These are phyloP conservation scores for Volucella inanis DNA, from an alignment of 2,888 invertebrate species.

Conservation along the genomic window DNA sequence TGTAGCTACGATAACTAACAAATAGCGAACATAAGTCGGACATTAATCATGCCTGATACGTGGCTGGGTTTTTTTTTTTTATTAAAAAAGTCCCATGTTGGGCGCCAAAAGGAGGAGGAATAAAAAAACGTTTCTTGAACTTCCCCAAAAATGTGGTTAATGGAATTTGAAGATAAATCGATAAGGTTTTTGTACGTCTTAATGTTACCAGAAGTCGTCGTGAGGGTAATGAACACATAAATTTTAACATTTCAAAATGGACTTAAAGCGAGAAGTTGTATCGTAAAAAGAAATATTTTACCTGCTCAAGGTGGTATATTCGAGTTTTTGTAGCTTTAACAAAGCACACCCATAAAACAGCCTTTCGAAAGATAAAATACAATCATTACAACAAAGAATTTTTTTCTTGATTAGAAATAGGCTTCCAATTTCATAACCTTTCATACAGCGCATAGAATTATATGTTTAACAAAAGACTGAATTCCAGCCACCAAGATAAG, in stretches of 20 bases:
- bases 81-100: not conserved
- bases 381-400: too few species aligned
- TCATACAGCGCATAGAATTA: too few species aligned
- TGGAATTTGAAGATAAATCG: conserved; percentile 19
- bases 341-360: too few species aligned
- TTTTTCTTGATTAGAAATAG: too few species aligned
- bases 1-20: conserved; percentile 10
- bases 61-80: not conserved
- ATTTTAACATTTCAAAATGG: not conserved
- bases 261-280: conserved; percentile 2
- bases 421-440: too few species aligned
- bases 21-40: conserved; percentile 35
- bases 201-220: conserved; percentile 7
- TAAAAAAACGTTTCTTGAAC: not conserved
- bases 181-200: conserved; percentile 12
- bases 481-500: too few species aligned
- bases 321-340: too few species aligned
- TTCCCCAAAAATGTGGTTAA: conserved; percentile 1
- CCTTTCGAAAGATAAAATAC: too few species aligned
- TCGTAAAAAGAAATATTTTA: too few species aligned
- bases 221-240: conserved; percentile 18
- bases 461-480: too few species aligned
- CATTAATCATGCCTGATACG: conserved; percentile 36
- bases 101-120: conserved; percentile 13
- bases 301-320: too few species aligned